Evolutionary conservation across 2,888 invertebrate species (phyloP).

Genomic region (Noctua pronuba): DNA sequence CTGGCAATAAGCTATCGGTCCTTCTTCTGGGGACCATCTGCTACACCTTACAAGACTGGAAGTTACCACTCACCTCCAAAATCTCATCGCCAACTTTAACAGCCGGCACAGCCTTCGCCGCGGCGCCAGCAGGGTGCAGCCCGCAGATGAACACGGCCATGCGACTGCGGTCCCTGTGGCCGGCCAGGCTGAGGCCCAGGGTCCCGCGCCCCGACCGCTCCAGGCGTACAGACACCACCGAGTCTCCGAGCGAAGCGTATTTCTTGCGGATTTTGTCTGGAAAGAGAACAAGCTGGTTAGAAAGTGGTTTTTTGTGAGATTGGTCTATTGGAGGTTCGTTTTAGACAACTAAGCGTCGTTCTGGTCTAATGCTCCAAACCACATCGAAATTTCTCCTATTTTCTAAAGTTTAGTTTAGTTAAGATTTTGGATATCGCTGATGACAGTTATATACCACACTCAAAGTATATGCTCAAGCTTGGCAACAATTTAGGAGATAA

Average conservation of each 20-base stretch:
- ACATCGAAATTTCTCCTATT: neutral
- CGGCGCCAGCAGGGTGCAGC: slow-evolving; percentile 96
- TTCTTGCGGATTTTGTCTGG: slow-evolving; percentile 98
- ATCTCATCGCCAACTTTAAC: slow-evolving; percentile 98
- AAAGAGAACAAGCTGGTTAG: slow-evolving; percentile 9
- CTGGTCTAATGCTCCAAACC: neutral
- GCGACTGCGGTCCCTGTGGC: slow-evolving; percentile 97
- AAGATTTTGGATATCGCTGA: neutral
- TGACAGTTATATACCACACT: neutral
- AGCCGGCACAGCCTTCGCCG: slow-evolving; percentile 93
- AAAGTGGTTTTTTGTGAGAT: neutral
- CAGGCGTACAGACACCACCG: slow-evolving; percentile 93
- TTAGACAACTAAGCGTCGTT: neutral
- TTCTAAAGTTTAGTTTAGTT: no score
- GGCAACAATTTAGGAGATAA: neutral
- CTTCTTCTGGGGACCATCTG: no score
- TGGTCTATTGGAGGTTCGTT: neutral
- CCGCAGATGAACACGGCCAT: slow-evolving; percentile 99
- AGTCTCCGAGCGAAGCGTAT: slow-evolving; percentile 95
- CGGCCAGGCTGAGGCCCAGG: slow-evolving; percentile 97
- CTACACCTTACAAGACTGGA: no score
- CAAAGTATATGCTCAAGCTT: neutral
- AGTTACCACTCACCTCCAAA: slow-evolving; percentile 71
- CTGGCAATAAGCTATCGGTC: no score
- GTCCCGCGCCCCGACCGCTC: slow-evolving; percentile 94